Percentiles rank a stretch among this genome's conserved stretches.
Evolutionary conservation across 2,888 invertebrate genomes (phyloP).

Genomic region (Tachystola acroxantha): DNA sequence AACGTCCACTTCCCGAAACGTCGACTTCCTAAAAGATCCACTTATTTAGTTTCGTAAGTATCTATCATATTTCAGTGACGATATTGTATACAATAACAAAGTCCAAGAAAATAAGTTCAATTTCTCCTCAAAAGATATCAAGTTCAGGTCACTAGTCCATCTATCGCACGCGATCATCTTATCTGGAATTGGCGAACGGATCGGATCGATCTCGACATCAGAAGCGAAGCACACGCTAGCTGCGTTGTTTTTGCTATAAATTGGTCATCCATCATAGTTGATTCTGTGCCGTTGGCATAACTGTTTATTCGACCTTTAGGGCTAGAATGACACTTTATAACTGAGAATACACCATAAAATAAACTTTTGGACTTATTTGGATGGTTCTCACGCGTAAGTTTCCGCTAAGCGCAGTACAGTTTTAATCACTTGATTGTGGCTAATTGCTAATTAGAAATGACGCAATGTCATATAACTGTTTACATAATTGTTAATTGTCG

Average conservation of each 20-base stretch:
- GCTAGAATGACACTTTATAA: no score
- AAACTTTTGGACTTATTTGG: no score
- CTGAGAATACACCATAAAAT: no score
- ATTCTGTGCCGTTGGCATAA: no score
- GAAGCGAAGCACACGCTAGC: constrained; percentile 19
- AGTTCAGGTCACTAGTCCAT: constrained; percentile 7
- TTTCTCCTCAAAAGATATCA: no score
- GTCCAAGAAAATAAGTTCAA: no score
- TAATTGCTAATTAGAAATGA: constrained; percentile 54
- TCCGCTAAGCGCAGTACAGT: constrained; percentile 33
- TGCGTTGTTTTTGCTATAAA: constrained; percentile 19
- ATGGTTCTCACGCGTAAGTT: constrained; percentile 2
- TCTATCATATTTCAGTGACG: no score
- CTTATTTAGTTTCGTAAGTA: no score
- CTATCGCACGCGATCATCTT: constrained; percentile 15
- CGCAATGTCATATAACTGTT: constrained; percentile 51
- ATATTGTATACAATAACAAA: no score
- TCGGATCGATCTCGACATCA: constrained; percentile 17
- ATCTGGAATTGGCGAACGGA: constrained; percentile 16
- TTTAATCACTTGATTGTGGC: constrained; percentile 45
- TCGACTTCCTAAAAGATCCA: no score
- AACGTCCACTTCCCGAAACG: no score
- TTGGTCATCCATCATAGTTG: constrained; percentile 5
- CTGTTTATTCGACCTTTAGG: no score
- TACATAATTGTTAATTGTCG: constrained; percentile 30